Base-by-base conservation (phyloP, 1,140 invertebrate species). In the Probaryconus sp. region DNA sequence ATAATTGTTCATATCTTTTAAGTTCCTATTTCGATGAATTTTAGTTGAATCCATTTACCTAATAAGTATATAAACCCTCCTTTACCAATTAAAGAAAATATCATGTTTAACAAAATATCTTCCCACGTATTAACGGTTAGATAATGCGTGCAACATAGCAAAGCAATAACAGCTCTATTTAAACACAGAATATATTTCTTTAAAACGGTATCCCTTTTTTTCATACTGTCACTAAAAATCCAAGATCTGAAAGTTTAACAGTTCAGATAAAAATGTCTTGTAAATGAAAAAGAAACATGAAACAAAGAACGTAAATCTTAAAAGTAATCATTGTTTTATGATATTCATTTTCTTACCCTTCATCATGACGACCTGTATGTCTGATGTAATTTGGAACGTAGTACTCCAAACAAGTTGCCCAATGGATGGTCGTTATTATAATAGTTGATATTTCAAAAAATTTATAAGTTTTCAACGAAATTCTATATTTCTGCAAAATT, bases 381-480 rank as follows among this genome's bases (percentile, higher is more conserved):
- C 42, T 51, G 0, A 75, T 55, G 0, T 18, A 20, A 13, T 14
- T 16, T 6, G 71, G 71, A n/a, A 87, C 40, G 38, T 82, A 87
- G 42, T 83, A 85, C 5, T 83, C 75, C 0, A 87, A 5, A 53
- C 86, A 87, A 1, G 83, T 77, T 2, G 71, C 73, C 86, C 85
- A 87, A 7, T 87, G 83, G 3, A 85, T 13, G 6, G 3, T 53
- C 2, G 82, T 6, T 2, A 78, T 40, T 2, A 81, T 24, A 5
- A 85, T 71, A 1, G 76, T 51, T 1, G 14, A 17, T 10, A 82
- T 72, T 43, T 83, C 69, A 0, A 82, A 18, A 9, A 82, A 51
- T 72, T 83, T 85, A n/a, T 76, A 61, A 5, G 17, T 13, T 20
- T 79, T 78, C 28, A 83, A 79, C 5, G 72, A 76, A 2, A 83